Conservation (phyloP, 2,113 vertebrate species). For the Thalassoma bifasciatum region DNA sequence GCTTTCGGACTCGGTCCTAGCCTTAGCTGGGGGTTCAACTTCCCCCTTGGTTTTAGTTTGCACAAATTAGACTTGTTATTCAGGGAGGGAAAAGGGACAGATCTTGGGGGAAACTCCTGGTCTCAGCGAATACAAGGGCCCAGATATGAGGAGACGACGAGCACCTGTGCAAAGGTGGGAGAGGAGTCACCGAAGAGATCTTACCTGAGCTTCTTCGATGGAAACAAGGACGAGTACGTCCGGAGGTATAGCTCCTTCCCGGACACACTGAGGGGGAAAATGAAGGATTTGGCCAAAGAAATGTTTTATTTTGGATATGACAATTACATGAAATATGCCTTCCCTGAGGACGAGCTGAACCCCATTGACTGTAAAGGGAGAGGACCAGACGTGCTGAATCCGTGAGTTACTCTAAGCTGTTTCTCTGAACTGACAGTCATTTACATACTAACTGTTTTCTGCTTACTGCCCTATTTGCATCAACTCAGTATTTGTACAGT, state of each 20-base stretch:
- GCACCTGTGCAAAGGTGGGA: conserved; percentile 61
- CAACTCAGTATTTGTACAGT: neutral
- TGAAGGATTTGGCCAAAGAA: conserved; percentile 91
- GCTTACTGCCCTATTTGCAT: conserved; percentile 17
- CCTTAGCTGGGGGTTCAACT: conserved; percentile 86
- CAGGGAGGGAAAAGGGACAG: conserved; percentile 53
- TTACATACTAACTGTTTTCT: conserved; percentile 26
- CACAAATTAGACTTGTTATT: conserved; percentile 79
- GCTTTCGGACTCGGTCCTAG: conserved; percentile 85
- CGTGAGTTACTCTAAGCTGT: conserved; percentile 84
- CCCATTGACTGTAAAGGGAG: conserved; percentile 94
- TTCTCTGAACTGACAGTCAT: neutral
- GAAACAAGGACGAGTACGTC: conserved; percentile 88
- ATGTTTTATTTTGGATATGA: conserved; percentile 98
- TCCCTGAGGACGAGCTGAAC: conserved; percentile 96
- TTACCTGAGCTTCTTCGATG: conserved; percentile 81
- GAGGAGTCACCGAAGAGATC: conserved; percentile 65
- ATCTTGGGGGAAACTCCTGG: conserved; percentile 64
- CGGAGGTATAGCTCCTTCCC: conserved; percentile 90
- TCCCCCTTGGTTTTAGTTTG: conserved; percentile 80
- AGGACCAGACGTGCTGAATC: conserved; percentile 92
- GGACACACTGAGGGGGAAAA: conserved; percentile 84
- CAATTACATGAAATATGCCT: conserved; percentile 97
- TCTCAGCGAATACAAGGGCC: conserved; percentile 63
- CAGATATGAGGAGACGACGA: conserved; percentile 54